Evolutionary conservation across 2,888 invertebrate genomes (phyloP), one percentile per base, ranked within the genome.

Genomic region (Augiades crinisus): DNA sequence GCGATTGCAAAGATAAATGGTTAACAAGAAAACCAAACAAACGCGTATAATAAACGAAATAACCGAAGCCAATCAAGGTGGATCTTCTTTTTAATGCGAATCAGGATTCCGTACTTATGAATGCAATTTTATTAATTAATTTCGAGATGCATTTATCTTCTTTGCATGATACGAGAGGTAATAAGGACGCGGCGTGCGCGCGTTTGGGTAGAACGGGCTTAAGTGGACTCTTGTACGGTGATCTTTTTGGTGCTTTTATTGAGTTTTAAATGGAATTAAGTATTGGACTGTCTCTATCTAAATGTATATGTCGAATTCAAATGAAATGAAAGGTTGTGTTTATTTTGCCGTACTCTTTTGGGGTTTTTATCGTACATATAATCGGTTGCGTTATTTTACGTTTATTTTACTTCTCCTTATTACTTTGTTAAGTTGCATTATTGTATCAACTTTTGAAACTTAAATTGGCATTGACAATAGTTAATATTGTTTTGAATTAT

Each of bases 91-190:
- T 71, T 65, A 54, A 67, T 61, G 47, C 30, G 50, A 50, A 21
- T 44, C 50, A 50, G 50, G 50, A 50, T 50, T 50, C 43, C 30
- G 72, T 74, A 75, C 72, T 76, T 73, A 74, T 67, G 68, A 70
- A 76, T 78, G 77, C 83, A 79, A 80, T 84, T 83, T 84, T 76
- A 79, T 81, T 85, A 84, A 86, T 85, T 85, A 84, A 83, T 83
- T 82, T 81, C 68, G 70, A 78, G 77, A 71, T 77, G 78, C 83
- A 81, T 85, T 83, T 79, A 83, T 84, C 84, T 86, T 77, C 65
- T 67, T 72, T 66, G 78, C 78, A 80, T 81, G 80, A 78, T 78
- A 78, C 75, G 72, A 75, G 67, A 72, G 69, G 77, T 80, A 83
- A 80, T 82, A 81, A 81, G 82, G 72, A 69, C 61, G 55, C n/a